Evolutionary conservation across 2,113 vertebrate species (phyloP).

Genomic region (Psittacara wagleri): DNA sequence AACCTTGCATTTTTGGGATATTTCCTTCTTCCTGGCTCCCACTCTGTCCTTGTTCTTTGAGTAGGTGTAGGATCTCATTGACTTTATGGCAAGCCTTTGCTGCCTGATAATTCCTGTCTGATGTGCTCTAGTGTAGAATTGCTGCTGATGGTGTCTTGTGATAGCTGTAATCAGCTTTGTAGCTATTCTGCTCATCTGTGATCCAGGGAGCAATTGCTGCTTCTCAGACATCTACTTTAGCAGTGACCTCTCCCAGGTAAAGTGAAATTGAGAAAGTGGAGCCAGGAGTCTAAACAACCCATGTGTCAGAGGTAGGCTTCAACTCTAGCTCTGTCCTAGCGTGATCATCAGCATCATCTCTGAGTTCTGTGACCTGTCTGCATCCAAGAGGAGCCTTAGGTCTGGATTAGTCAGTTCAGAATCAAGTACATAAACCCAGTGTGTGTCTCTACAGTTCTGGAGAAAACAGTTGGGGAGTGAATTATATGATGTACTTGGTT

Average conservation of each 20-base stretch:
- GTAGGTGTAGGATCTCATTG: background rate
- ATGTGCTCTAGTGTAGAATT: background rate
- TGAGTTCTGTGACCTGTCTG: background rate
- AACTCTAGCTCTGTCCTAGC: background rate
- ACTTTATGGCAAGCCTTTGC: background rate
- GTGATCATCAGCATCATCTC: background rate
- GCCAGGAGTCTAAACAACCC: background rate
- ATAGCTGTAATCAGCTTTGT: background rate
- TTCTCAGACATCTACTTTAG: background rate
- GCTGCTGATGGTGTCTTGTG: slow-evolving; percentile 17
- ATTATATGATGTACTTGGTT: background rate
- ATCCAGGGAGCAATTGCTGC: background rate
- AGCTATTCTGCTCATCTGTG: background rate
- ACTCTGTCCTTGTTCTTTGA: background rate
- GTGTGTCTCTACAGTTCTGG: background rate
- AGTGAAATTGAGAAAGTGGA: background rate
- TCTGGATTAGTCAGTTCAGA: background rate
- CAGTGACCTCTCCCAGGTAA: background rate
- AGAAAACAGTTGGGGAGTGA: background rate
- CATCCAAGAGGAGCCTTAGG: background rate
- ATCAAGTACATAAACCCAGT: accelerated
- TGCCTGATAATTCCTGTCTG: slow-evolving; percentile 12
- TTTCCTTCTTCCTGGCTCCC: background rate
- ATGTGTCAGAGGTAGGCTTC: background rate
- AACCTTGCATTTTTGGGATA: background rate